These are phyloP conservation scores for Aspidiotus destructor DNA, from an alignment of 2,888 invertebrate genomes.

Conservation along the genomic window DNA sequence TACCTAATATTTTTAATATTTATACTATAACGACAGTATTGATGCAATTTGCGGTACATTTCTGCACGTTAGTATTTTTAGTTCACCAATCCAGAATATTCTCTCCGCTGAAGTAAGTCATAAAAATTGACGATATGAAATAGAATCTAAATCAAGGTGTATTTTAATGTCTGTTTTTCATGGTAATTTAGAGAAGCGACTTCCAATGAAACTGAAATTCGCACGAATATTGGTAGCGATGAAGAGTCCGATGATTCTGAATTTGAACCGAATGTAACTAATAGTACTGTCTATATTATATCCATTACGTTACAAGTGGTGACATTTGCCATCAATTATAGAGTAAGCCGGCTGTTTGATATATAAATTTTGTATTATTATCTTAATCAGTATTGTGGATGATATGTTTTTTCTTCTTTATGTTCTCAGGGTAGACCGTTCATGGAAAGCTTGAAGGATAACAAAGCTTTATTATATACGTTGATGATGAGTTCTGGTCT, in stretches of 20 bases:
- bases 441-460: slow-evolving; percentile 92
- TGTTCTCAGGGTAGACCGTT: slow-evolving; percentile 82
- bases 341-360: slow-evolving; percentile 51
- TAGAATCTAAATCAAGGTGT: not conserved
- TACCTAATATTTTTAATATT: slow-evolving; percentile 96
- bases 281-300: slow-evolving; percentile 96
- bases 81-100: slow-evolving; percentile 61
- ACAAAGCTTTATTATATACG: slow-evolving; percentile 85
- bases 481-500: slow-evolving; percentile 70
- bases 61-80: slow-evolving; percentile 78
- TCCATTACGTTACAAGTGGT: slow-evolving; percentile 95
- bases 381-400: not conserved
- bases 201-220: too few relatives aligned
- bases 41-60: slow-evolving; percentile 89
- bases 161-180: not conserved
- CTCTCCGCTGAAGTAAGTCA: slow-evolving; percentile 15
- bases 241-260: slow-evolving; percentile 62
- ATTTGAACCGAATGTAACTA: slow-evolving; percentile 88
- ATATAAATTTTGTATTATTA: not conserved
- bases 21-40: slow-evolving; percentile 95
- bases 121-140: not conserved
- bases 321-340: slow-evolving; percentile 97
- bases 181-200: too few relatives aligned
- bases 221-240: slow-evolving; percentile 35
- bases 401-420: not conserved